These are phyloP conservation scores for Adineta ricciae DNA, from an alignment of 2,888 invertebrate species.

Conservation along the genomic window DNA sequence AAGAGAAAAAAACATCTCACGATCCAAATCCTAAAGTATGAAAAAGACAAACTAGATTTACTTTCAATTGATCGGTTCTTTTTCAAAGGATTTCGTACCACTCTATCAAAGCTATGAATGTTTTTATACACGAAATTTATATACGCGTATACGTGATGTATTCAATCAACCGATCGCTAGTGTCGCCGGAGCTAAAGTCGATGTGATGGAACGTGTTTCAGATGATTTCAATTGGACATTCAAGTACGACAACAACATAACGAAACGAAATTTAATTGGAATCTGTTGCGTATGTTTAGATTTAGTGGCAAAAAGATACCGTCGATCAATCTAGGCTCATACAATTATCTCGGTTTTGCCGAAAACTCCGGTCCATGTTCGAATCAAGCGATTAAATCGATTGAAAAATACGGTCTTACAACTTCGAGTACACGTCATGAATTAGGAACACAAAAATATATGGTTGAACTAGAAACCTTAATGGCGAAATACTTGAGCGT, in stretches of 20 bases:
- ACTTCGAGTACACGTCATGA: constrained; percentile 69
- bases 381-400: constrained; percentile 61
- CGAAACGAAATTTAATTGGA: no score
- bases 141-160: constrained; percentile 80
- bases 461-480: constrained; percentile 62
- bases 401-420: constrained; percentile 65
- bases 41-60: no score
- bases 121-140: constrained; percentile 76
- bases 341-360: constrained; percentile 95
- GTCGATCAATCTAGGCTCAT: constrained; percentile 88
- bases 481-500: constrained; percentile 79
- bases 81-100: constrained; percentile 48
- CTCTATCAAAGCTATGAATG: constrained; percentile 52
- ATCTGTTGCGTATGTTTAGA: neutral
- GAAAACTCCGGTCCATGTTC: constrained; percentile 69
- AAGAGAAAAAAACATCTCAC: constrained; percentile 44
- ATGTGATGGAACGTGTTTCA: constrained; percentile 71
- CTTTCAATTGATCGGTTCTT: neutral
- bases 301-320: constrained; percentile 64
- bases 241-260: constrained; percentile 52
- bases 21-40: constrained; percentile 41
- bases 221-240: constrained; percentile 85
- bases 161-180: constrained; percentile 89
- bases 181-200: constrained; percentile 76
- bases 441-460: constrained; percentile 56